These are phyloP conservation scores for Lateolabrax maculatus DNA, from an alignment of 2,797 vertebrate genomes.

Conservation along the genomic window DNA sequence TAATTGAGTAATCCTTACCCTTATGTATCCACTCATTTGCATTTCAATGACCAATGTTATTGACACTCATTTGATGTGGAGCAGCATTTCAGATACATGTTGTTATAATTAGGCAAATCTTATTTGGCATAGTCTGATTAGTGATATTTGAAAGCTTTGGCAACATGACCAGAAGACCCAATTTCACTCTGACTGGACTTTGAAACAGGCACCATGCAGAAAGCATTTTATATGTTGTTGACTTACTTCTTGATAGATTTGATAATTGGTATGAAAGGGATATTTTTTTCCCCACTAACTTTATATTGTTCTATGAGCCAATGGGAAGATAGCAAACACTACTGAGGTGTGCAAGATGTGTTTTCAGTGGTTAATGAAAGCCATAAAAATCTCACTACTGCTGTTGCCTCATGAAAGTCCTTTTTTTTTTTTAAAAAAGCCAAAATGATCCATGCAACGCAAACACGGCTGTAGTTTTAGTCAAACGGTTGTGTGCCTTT, in stretches of 20 bases:
- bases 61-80: conserved; percentile 56
- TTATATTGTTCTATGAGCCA: not conserved
- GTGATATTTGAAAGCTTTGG: conserved; percentile 21
- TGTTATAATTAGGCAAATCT: conserved; percentile 50
- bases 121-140: conserved; percentile 26
- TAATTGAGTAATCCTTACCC: conserved; percentile 53
- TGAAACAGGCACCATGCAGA: not conserved
- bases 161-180: conserved; percentile 11
- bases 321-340: not conserved
- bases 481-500: conserved; percentile 14
- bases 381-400: not conserved
- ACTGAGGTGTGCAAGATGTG: not conserved
- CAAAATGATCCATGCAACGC: not conserved
- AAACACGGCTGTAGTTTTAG: not conserved
- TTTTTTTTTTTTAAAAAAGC: not conserved
- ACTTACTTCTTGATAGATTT: conserved; percentile 7
- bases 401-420: not conserved
- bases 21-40: conserved; percentile 60
- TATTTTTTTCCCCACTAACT: not conserved
- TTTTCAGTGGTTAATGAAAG: not conserved
- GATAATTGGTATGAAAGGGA: not conserved
- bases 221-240: not conserved
- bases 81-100: conserved; percentile 42
- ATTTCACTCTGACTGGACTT: conserved; percentile 15
- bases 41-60: conserved; percentile 62